These are phyloP conservation scores for Nibea albiflora DNA, from an alignment of 2,113 vertebrate species.

Conservation along the genomic window DNA sequence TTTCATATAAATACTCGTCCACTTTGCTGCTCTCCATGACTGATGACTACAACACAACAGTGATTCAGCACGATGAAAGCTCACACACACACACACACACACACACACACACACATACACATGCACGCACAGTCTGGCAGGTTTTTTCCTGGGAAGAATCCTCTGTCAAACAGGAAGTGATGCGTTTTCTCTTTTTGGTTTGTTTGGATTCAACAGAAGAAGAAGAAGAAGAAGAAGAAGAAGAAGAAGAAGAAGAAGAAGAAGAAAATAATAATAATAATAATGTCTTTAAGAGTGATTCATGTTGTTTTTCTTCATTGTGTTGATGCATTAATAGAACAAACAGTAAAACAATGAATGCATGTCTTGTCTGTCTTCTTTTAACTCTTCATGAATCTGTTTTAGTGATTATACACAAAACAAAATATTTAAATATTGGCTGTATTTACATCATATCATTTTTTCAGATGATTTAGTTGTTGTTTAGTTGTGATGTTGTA, in stretches of 20 bases:
- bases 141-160: background rate
- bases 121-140: slow-evolving; percentile 15
- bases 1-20: slow-evolving; percentile 22
- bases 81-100: slow-evolving; percentile 7
- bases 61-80: slow-evolving; percentile 32
- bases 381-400: no score
- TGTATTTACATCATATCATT: no score
- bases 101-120: background rate
- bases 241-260: background rate
- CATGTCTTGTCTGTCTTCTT: no score
- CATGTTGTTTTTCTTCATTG: no score
- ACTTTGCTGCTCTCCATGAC: slow-evolving; percentile 11
- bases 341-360: no score
- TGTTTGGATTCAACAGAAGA: slow-evolving; percentile 19
- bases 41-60: slow-evolving; percentile 8
- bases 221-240: background rate
- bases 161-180: slow-evolving; percentile 46
- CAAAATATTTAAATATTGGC: no score
- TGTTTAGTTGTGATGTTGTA: no score
- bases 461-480: no score
- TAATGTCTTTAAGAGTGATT: no score
- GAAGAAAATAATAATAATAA: background rate
- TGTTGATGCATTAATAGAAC: no score
- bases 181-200: slow-evolving; percentile 13
- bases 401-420: no score